These are phyloP conservation scores for Drosophila conformis DNA, from an alignment of 2,888 invertebrate genomes.

Conservation along the genomic window DNA sequence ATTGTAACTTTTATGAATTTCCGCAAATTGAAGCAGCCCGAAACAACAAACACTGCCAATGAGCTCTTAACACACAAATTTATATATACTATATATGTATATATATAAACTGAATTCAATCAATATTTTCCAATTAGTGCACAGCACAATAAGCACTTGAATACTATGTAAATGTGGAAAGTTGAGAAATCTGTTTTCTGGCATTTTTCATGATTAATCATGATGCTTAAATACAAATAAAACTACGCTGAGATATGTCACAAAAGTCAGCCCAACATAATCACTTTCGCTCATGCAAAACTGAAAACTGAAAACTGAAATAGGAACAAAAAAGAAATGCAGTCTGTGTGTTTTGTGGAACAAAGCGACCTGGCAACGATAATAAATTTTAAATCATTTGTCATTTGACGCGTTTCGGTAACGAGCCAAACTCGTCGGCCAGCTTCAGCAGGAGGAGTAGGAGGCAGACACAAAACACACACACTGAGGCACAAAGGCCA, in stretches of 20 bases:
- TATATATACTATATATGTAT: neutral
- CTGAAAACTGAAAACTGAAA: slow-evolving; percentile 38
- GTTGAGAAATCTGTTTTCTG: slow-evolving; percentile 6
- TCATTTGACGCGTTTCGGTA: slow-evolving; percentile 80
- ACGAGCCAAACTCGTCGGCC: slow-evolving; percentile 57
- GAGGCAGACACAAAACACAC: neutral
- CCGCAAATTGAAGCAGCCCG: slow-evolving; percentile 56
- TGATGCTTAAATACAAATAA: slow-evolving; percentile 21
- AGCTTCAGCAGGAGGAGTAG: neutral
- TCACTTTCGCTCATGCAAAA: slow-evolving; percentile 68
- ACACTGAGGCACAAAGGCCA: slow-evolving; percentile 16
- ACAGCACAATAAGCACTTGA: slow-evolving; percentile 7
- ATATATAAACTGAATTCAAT: slow-evolving; percentile 13
- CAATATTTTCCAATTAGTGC: slow-evolving; percentile 14
- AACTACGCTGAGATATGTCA: slow-evolving; percentile 34
- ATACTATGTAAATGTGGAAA: slow-evolving; percentile 8
- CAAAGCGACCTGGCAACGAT: slow-evolving; percentile 44
- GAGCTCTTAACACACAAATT: slow-evolving; percentile 13
- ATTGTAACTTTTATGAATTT: slow-evolving; percentile 65
- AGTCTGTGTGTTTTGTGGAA: slow-evolving; percentile 14
- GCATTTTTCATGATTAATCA: slow-evolving; percentile 61
- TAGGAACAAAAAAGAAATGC: neutral
- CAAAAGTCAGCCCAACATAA: slow-evolving; percentile 52
- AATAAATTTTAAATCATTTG: slow-evolving; percentile 80
- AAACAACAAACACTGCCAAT: slow-evolving; percentile 33